phyloP scores from a whole-genome alignment of 2,797 vertebrate genomes.

The Discoglossus pictus region DNA sequence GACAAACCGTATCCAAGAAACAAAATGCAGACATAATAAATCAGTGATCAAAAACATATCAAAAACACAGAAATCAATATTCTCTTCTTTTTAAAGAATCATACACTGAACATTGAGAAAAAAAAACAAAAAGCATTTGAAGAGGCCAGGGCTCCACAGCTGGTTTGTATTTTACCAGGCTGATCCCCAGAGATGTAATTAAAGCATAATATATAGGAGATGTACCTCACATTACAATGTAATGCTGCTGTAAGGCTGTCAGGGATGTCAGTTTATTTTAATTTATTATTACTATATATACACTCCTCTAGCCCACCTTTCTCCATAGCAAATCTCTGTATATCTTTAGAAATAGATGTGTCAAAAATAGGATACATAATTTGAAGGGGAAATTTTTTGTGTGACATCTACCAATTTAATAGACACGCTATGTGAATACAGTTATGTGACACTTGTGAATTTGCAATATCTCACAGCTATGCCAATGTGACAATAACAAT shows the following conservation, averaged over 20 bases:
- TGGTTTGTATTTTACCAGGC: slow-evolving; percentile 25
- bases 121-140: too few species aligned
- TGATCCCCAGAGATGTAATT: slow-evolving; percentile 37
- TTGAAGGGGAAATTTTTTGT: too few species aligned
- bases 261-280: slow-evolving; percentile 24
- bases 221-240: slow-evolving; percentile 15
- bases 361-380: not conserved
- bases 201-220: slow-evolving; percentile 40
- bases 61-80: too few species aligned
- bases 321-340: not conserved
- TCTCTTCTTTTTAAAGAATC: too few species aligned
- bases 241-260: slow-evolving; percentile 24
- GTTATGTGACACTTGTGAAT: too few species aligned
- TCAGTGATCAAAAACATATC: not conserved
- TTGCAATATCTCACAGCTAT: too few species aligned
- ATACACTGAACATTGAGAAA: too few species aligned
- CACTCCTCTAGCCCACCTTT: slow-evolving; percentile 4
- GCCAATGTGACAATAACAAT: too few species aligned
- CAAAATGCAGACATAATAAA: too few species aligned
- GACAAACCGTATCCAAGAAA: too few species aligned
- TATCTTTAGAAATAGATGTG: not conserved
- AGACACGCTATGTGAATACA: too few species aligned
- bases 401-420: too few species aligned
- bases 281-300: slow-evolving; percentile 7
- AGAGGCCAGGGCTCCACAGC: not conserved